These are phyloP conservation scores for Romanomermis culicivorax DNA, from an alignment of 2,888 invertebrate species.

Conservation along the genomic window DNA sequence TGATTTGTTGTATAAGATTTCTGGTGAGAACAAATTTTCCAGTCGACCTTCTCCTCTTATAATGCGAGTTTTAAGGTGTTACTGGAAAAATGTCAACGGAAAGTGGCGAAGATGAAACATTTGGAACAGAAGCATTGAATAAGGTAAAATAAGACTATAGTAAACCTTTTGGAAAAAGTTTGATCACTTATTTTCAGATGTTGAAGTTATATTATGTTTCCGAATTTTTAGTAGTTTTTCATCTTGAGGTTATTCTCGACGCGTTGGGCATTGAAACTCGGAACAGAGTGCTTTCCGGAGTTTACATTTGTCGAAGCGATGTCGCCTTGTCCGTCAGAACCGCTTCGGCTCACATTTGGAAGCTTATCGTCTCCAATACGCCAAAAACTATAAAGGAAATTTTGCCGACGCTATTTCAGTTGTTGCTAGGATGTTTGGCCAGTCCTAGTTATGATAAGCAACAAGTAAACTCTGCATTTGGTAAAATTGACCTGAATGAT, in stretches of 20 bases:
- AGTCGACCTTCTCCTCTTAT: neutral
- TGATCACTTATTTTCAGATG: neutral
- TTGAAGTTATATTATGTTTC: neutral
- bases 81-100: constrained; percentile 98
- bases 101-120: constrained; percentile 92
- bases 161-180: constrained; percentile 4
- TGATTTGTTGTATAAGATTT: constrained; percentile 79
- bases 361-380: constrained; percentile 93
- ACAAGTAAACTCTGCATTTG: constrained; percentile 37
- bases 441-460: constrained; percentile 87
- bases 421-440: constrained; percentile 76
- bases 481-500: too few species aligned
- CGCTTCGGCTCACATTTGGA: constrained; percentile 96
- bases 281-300: constrained; percentile 71
- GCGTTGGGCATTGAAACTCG: constrained; percentile 68
- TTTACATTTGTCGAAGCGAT: constrained; percentile 92
- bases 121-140: constrained; percentile 88
- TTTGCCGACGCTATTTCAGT: constrained; percentile 69
- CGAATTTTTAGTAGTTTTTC: neutral
- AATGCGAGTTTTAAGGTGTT: constrained; percentile 38
- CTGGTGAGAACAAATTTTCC: constrained; percentile 39
- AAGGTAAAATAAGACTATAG: too few species aligned
- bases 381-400: constrained; percentile 88
- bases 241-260: constrained; percentile 52
- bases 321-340: constrained; percentile 89